These are phyloP conservation scores for Zosterops japonicus DNA, from an alignment of 2,113 vertebrate genomes.

Conservation along the genomic window DNA sequence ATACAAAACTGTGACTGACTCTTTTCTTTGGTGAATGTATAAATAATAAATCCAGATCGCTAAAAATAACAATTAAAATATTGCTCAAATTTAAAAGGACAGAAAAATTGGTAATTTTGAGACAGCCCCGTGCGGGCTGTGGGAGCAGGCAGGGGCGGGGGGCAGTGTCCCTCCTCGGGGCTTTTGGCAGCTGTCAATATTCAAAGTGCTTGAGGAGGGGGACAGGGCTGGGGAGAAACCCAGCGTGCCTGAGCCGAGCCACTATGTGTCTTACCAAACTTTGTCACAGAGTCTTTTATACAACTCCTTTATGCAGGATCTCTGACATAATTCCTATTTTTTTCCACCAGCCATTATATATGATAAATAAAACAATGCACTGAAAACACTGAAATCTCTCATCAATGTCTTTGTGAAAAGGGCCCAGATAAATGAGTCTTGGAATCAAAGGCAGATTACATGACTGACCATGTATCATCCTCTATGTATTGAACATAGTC, in stretches of 20 bases:
- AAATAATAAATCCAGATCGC: constrained; percentile 70
- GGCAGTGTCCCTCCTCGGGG: background rate
- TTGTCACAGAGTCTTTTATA: constrained; percentile 72
- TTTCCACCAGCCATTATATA: constrained; percentile 80
- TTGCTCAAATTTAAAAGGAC: constrained; percentile 64
- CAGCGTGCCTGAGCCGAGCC: background rate
- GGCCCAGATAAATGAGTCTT: constrained; percentile 96
- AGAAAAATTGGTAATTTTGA: constrained; percentile 25
- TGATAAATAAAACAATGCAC: constrained; percentile 84
- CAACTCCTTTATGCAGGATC: constrained; percentile 73
- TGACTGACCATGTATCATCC: constrained; percentile 99
- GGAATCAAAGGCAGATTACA: constrained; percentile 99
- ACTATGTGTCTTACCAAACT: constrained; percentile 69
- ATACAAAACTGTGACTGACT: constrained; percentile 80
- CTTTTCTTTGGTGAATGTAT: constrained; percentile 75
- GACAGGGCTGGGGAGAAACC: background rate
- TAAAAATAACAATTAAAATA: constrained; percentile 76
- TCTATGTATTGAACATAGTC: constrained; percentile 97
- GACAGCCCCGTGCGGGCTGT: background rate
- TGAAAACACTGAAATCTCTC: constrained; percentile 91
- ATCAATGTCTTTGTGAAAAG: constrained; percentile 99
- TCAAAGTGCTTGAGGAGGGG: background rate
- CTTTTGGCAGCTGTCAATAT: constrained; percentile 53
- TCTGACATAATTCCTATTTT: constrained; percentile 78
- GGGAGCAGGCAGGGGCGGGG: background rate